Evolutionary conservation across 2,797 vertebrate genomes (phyloP), one percentile per base, ranked within the genome.

Genomic region (Pagetopsis macropterus): DNA sequence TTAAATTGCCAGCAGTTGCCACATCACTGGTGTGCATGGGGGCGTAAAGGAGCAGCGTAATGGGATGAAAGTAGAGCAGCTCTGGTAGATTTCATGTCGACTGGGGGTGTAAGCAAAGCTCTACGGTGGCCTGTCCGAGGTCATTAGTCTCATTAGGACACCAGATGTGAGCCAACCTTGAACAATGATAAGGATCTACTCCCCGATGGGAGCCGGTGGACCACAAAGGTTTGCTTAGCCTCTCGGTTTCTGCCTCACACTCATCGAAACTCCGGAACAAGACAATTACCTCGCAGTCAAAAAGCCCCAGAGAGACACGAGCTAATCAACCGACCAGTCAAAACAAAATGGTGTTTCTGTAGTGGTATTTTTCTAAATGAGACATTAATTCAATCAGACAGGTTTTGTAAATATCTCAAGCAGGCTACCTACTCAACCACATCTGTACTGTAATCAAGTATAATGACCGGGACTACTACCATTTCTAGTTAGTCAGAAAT

Each of bases 171-270:
- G 79, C 49, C 81, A 88, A 72, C 79, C 86, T 82, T 64, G 84
- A 81, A 84, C 84, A 80, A 78, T 83, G 91, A 93, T 92, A 87
- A 92, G 72, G 76, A 93, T 94, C 88, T 86, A 61, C 66, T 78
- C 73, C 81, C 85, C 60, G 44, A 64, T 85, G 85, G 65, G 87
- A 88, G 82, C 77, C 70, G 75, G 83, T 57, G 31, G 78, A 81
- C 86, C 78, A 70, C 83, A 83, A 85, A 76, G 67, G 72, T 91
- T 86, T 85, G 71, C 69, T 81, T 76, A 77, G 74, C 76, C 72
- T 75, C 76, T 83, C 57, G 0, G 54, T 73, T 88, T 89, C 67
- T 86, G 84, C 70, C 87, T 74, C 65, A 62, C 70, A 86, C 73
- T 82, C 86, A 56, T 80, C 72, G 85, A 86, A 93, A 92, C 71